Base-by-base conservation (phyloP, 92 coral and sea anemone species). In the Actinernus sp. region DNA sequence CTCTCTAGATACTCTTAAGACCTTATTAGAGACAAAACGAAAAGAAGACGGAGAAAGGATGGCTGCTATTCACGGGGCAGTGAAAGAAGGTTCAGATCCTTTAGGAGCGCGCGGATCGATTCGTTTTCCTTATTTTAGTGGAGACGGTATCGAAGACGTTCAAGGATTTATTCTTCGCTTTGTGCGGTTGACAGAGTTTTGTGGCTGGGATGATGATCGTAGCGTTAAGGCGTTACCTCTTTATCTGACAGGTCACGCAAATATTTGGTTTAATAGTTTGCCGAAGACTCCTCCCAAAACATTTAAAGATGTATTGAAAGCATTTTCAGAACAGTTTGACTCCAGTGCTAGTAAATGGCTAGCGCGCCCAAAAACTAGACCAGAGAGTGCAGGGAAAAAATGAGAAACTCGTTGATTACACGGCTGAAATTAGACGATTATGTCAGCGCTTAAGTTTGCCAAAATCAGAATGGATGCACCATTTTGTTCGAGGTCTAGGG, bases 351-450 rank as follows among this genome's bases (percentile, higher is more conserved):
- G 48, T 28, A 27, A 38, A 33, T 63, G 68, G 25, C 47, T 58
- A 10, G 29, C 63, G 2, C 14, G 73, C 6, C n/a, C 82, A 74
- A 13, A 29, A 54, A 26, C 51, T 63, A 12, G 40, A 74, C 17
- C 36, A 54, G 11, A 30, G 73, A 0, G 26, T 18, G 41, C 73
- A 74, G 18, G 40, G 59, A 18, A 3, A 48, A 23, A 31, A 29
- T 30, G 79, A 74, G 14, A 16, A 63, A 17, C 69, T 74, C n/a
- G 27, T 45, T n/a, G 65, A 62, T 25, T 74, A 62, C n/a, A 61
- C 82, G 16, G 73, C 64, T 3, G 66, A 27, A 0, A 74, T 74
- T 22, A 28, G 74, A 4, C 31, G 32, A 10, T 21, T 50, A 7
- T 45, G 73, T 41, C 26, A 53, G 18, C 30, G 58, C 32, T n/a